phyloP scores from a whole-genome alignment of 2,113 vertebrate genomes.

The Corythornis madagascariensis region DNA sequence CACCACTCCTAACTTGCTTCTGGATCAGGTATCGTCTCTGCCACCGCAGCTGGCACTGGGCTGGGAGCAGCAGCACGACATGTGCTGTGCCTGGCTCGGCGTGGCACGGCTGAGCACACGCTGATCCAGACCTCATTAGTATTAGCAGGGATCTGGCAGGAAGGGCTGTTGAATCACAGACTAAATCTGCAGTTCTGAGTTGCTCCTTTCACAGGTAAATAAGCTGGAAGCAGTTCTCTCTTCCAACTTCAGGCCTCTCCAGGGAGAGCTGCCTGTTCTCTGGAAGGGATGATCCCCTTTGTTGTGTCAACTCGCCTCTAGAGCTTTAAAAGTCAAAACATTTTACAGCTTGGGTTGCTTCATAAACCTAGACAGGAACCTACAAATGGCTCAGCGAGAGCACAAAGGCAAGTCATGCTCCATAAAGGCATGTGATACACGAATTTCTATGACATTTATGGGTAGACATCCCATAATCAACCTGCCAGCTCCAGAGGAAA shows the following conservation, averaged over 20 bases:
- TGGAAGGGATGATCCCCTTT: too few species aligned
- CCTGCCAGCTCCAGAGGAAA: background rate
- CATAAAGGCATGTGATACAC: too few species aligned
- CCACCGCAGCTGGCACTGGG: slow-evolving; percentile 22
- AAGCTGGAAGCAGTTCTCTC: too few species aligned
- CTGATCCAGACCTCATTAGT: slow-evolving; percentile 32
- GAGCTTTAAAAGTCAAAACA: too few species aligned
- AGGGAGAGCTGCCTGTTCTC: too few species aligned
- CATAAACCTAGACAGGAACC: too few species aligned
- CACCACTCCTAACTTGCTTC: slow-evolving; percentile 2
- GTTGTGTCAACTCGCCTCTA: too few species aligned
- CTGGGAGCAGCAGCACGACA: slow-evolving; percentile 17
- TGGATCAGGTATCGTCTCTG: slow-evolving; percentile 30
- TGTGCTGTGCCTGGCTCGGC: background rate
- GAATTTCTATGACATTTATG: background rate
- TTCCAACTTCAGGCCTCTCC: too few species aligned
- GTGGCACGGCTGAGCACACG: background rate
- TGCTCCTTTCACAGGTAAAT: too few species aligned
- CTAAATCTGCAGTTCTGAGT: background rate
- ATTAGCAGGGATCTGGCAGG: background rate
- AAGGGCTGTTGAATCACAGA: background rate
- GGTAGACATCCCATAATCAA: background rate
- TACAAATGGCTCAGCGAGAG: too few species aligned
- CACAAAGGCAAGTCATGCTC: too few species aligned
- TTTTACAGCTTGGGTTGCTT: too few species aligned